Percentiles rank a stretch among this genome's conserved stretches.
These are phyloP conservation scores for Antechinus stuartii DNA, from an alignment of 2,113 vertebrate species.

Conservation along the genomic window DNA sequence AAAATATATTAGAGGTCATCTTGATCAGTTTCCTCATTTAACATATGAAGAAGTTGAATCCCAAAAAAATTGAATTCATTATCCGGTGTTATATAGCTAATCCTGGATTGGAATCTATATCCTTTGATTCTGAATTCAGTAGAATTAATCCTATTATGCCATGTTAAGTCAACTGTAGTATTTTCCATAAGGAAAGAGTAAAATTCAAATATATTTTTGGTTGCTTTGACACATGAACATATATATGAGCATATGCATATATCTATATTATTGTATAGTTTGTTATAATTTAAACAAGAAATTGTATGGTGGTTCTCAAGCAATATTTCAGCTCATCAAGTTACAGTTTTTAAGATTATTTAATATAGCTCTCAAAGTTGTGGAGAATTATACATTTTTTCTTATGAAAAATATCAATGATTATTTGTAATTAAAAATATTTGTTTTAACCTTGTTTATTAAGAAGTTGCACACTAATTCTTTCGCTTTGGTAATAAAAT, in stretches of 20 bases:
- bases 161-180: constrained; percentile 13
- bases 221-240: constrained; percentile 18
- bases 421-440: constrained; percentile 37
- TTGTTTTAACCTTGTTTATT: constrained; percentile 38
- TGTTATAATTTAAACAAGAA: background rate
- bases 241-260: fast-evolving
- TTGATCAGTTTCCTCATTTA: background rate
- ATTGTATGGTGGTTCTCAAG: constrained; percentile 25
- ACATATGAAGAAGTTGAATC: background rate
- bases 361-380: constrained; percentile 46
- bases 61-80: background rate
- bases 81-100: background rate
- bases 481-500: constrained; percentile 44
- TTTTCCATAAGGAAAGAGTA: constrained; percentile 54
- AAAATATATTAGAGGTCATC: background rate
- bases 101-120: background rate
- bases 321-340: background rate
- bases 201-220: constrained; percentile 50
- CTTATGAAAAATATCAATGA: constrained; percentile 4
- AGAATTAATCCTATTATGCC: background rate
- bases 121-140: background rate
- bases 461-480: constrained; percentile 18
- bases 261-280: constrained; percentile 17
- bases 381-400: background rate
- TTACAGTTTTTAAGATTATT: constrained; percentile 4